These are phyloP conservation scores for Drosophila algonquin DNA, from an alignment of 2,888 invertebrate species.

Conservation along the genomic window DNA sequence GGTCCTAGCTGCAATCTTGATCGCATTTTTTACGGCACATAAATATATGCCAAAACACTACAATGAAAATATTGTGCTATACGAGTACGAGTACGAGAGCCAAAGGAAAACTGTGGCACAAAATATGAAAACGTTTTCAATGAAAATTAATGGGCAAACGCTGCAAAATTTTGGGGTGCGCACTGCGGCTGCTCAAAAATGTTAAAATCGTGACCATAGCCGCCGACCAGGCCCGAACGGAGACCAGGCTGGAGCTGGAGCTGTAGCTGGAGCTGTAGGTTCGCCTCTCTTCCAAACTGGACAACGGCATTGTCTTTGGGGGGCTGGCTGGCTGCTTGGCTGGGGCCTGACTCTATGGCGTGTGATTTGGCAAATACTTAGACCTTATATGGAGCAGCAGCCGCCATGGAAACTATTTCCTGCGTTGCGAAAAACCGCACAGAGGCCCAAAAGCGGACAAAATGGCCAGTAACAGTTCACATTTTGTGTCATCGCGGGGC, in stretches of 20 bases:
- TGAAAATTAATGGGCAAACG: constrained; percentile 79
- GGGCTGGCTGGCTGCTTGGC: constrained; percentile 31
- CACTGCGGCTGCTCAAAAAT: constrained; percentile 82
- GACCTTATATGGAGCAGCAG: constrained; percentile 75
- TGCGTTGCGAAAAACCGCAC: constrained; percentile 63
- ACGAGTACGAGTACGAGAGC: constrained; percentile 67
- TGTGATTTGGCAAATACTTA: constrained; percentile 80
- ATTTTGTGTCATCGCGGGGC: constrained; percentile 59
- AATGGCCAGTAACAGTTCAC: constrained; percentile 43
- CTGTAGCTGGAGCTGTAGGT: constrained; percentile 20
- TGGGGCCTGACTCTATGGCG: constrained; percentile 58
- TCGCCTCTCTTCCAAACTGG: constrained; percentile 36
- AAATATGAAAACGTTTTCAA: constrained; percentile 81
- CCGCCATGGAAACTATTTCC: constrained; percentile 67
- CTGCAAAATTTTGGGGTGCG: constrained; percentile 77
- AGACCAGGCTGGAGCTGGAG: constrained; percentile 17
- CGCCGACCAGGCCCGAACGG: neutral
- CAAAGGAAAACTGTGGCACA: constrained; percentile 64
- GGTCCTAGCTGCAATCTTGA: constrained; percentile 70
- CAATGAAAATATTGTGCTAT: constrained; percentile 77
- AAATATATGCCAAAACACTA: constrained; percentile 80
- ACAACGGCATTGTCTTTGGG: constrained; percentile 64
- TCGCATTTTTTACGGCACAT: constrained; percentile 80
- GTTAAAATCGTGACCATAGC: constrained; percentile 83
- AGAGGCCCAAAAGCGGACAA: constrained; percentile 24